phyloP scores from a whole-genome alignment of 2,113 vertebrate genomes.

The Plestiodon gilberti region DNA sequence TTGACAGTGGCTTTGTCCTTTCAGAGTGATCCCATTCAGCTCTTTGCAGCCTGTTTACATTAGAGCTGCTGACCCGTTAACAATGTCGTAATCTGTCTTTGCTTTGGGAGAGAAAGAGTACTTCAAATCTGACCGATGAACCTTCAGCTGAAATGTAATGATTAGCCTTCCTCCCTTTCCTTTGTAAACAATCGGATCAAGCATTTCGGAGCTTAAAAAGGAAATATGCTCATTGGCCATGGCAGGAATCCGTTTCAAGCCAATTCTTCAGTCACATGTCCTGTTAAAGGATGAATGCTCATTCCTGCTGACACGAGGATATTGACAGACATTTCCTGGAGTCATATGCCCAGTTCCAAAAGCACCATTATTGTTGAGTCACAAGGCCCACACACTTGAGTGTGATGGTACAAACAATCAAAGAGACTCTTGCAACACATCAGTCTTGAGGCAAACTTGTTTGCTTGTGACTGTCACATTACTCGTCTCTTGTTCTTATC shows the following conservation, averaged over 20 bases:
- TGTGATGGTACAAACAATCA: constrained; percentile 19
- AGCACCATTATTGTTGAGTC: constrained; percentile 60
- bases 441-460: constrained; percentile 12
- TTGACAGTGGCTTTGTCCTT: constrained; percentile 34
- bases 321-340: constrained; percentile 44
- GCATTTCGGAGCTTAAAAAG: constrained; percentile 4
- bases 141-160: constrained; percentile 6
- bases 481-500: not conserved
- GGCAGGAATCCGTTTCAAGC: constrained; percentile 30
- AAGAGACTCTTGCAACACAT: constrained; percentile 7
- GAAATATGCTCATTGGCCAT: constrained; percentile 25
- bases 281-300: constrained; percentile 55
- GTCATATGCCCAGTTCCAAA: constrained; percentile 60
- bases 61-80: not conserved
- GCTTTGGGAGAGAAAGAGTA: constrained; percentile 18
- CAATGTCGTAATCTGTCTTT: constrained; percentile 31
- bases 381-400: constrained; percentile 52
- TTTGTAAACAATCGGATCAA: not conserved
- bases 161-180: constrained; percentile 5
- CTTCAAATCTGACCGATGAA: constrained; percentile 8
- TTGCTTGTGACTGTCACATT: not conserved
- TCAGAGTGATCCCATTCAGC: constrained; percentile 39
- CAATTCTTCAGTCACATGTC: constrained; percentile 13
- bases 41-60: constrained; percentile 27
- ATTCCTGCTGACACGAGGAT: constrained; percentile 35